phyloP scores from a whole-genome alignment of 2,113 vertebrate genomes.

The Ceyx melanurus region DNA sequence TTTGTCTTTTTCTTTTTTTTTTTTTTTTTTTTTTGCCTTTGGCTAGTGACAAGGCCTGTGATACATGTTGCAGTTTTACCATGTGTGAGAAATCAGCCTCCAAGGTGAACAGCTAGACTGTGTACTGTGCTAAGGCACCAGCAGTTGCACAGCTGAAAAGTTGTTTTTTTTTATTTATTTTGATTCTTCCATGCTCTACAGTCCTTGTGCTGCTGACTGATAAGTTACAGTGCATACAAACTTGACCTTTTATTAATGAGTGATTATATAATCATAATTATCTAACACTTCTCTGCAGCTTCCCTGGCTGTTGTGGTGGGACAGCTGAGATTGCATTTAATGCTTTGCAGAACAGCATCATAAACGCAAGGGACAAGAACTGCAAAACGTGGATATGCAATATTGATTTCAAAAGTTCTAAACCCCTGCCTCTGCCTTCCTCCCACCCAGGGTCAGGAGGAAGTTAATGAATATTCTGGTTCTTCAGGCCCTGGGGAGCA shows the following conservation, averaged over 20 bases:
- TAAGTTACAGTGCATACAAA: neutral
- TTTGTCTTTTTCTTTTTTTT: too few species aligned
- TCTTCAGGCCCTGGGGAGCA: neutral
- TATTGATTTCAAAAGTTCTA: neutral
- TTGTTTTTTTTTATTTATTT: neutral
- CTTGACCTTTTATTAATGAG: neutral
- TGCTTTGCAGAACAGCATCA: accelerated
- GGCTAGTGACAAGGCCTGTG: neutral
- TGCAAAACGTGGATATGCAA: neutral
- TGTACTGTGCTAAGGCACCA: neutral
- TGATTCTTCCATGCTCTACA: neutral
- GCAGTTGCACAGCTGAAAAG: neutral
- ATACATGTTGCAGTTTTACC: neutral
- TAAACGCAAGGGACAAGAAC: neutral
- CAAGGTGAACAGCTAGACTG: accelerated
- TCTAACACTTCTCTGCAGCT: neutral
- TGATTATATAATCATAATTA: neutral
- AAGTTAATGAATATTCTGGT: neutral
- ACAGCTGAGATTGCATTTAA: neutral
- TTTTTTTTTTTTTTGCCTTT: neutral
- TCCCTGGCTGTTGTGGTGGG: neutral
- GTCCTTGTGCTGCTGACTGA: neutral
- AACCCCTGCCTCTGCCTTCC: neutral
- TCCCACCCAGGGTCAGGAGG: neutral
- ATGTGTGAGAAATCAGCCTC: neutral